Conservation (phyloP, 2,113 vertebrate species). For the Odontesthes bonariensis region DNA sequence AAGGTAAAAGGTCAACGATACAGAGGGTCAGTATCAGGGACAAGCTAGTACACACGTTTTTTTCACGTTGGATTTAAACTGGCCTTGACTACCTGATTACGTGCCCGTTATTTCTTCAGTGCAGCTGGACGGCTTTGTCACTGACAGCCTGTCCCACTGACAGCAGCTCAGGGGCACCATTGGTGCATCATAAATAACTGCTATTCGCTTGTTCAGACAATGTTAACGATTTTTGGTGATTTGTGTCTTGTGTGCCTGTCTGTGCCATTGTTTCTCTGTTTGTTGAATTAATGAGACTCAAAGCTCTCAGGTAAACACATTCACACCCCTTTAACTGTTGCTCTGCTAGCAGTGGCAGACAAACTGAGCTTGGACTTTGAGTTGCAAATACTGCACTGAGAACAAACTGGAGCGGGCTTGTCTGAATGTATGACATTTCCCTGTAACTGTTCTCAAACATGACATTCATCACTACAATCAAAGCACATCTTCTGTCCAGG, state of each 20-base stretch:
- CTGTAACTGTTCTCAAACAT: not conserved
- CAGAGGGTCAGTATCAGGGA: slow-evolving; percentile 39
- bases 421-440: slow-evolving; percentile 2
- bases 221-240: slow-evolving; percentile 58
- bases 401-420: not conserved
- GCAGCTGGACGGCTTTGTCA: slow-evolving; percentile 11
- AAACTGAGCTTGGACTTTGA: slow-evolving; percentile 57
- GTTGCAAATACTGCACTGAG: slow-evolving; percentile 36
- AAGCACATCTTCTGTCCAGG: not conserved
- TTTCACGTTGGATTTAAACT: slow-evolving; percentile 1
- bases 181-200: slow-evolving; percentile 59
- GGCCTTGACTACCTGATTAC: slow-evolving; percentile 42
- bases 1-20: slow-evolving; percentile 22
- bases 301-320: slow-evolving; percentile 56
- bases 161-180: slow-evolving; percentile 33
- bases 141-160: slow-evolving; percentile 32
- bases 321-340: slow-evolving; percentile 34
- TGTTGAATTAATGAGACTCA: slow-evolving; percentile 54
- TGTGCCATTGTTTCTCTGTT: slow-evolving; percentile 42
- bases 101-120: slow-evolving; percentile 35
- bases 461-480: not conserved
- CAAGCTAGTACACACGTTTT: slow-evolving; percentile 7
- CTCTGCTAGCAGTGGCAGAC: slow-evolving; percentile 15
- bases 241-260: slow-evolving; percentile 50
- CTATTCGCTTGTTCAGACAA: slow-evolving; percentile 54